phyloP scores from a whole-genome alignment of 2,113 vertebrate genomes.

The Platycercus adscitus region DNA sequence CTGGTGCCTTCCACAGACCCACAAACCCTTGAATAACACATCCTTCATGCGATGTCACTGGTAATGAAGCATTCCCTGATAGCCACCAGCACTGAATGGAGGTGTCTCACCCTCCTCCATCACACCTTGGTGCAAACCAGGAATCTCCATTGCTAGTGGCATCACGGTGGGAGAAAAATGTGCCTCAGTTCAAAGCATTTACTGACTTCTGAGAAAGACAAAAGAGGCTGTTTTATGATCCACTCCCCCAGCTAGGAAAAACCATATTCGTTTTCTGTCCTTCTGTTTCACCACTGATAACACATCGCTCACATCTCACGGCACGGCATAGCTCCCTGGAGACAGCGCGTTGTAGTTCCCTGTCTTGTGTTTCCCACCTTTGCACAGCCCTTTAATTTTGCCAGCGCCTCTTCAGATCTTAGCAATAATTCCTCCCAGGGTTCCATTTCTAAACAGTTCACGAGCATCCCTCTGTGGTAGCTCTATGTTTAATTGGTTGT shows the following conservation, averaged over 20 bases:
- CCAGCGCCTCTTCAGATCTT: neutral
- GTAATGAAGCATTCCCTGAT: neutral
- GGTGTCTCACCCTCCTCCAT: neutral
- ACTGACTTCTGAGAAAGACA: neutral
- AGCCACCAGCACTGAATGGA: fast-evolving
- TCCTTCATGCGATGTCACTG: neutral
- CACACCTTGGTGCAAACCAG: neutral
- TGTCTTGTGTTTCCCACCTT: neutral
- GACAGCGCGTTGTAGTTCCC: neutral
- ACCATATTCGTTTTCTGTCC: neutral
- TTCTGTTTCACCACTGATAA: neutral
- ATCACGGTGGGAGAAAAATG: neutral
- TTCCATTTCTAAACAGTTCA: neutral
- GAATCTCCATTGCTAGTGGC: neutral
- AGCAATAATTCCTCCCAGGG: neutral
- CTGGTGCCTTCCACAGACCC: neutral
- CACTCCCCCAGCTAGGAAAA: neutral
- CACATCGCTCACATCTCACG: fast-evolving
- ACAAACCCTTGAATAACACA: neutral
- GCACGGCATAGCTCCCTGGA: neutral
- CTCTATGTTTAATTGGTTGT: neutral
- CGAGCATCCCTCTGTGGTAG: neutral
- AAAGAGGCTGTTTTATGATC: neutral
- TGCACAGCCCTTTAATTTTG: neutral
- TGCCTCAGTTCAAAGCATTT: neutral